A percentile compares a stretch with the other conserved stretches of the same genome.
Evolutionary conservation across 2,797 vertebrate species (phyloP).

Genomic region (Chaetodon trifasciatus): DNA sequence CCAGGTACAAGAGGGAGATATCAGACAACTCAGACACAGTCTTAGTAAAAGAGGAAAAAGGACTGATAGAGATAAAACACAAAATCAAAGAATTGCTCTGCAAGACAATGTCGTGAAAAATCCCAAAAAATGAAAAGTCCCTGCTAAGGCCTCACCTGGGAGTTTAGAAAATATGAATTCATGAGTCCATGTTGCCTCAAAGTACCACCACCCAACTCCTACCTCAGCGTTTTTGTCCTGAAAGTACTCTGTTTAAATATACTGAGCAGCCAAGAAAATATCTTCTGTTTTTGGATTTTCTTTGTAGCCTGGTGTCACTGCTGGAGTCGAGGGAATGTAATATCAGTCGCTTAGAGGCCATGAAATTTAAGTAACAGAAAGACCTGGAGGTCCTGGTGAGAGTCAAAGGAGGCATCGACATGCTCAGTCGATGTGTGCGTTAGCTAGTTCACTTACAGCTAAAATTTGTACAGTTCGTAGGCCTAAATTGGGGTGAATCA

Average conservation of each 20-base stretch:
- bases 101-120: background rate
- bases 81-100: background rate
- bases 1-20: slow-evolving; percentile 56
- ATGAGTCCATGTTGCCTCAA: background rate
- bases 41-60: background rate
- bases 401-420: too few species aligned
- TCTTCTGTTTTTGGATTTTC: background rate
- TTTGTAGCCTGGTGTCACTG: too few species aligned
- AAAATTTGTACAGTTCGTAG: too few species aligned
- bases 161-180: background rate
- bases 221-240: too few species aligned
- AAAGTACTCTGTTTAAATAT: background rate
- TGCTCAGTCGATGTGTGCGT: too few species aligned
- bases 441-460: too few species aligned
- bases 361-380: too few species aligned
- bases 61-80: slow-evolving; percentile 9
- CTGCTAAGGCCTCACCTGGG: background rate
- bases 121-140: background rate
- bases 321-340: too few species aligned
- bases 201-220: background rate
- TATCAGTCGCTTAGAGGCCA: too few species aligned
- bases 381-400: too few species aligned
- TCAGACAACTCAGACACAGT: slow-evolving; percentile 8
- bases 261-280: background rate
- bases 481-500: too few species aligned